phyloP scores from a whole-genome alignment of 2,888 invertebrate species.

The Scelioninae gen. 1 region DNA sequence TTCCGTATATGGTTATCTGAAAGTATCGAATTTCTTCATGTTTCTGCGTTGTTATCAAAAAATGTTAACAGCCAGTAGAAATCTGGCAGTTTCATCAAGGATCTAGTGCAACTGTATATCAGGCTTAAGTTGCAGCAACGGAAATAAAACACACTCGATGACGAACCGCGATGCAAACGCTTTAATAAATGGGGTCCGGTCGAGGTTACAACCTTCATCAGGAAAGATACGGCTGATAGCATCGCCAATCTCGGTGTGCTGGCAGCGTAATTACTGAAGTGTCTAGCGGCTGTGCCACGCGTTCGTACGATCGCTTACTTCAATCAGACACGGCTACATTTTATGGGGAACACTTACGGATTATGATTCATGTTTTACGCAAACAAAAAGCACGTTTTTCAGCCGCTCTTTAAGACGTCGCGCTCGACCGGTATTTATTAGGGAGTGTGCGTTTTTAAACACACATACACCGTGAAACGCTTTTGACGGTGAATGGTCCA shows the following conservation, averaged over 20 bases:
- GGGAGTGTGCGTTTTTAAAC: conserved; percentile 43
- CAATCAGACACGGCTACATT: conserved; percentile 54
- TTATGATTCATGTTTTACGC: conserved; percentile 61
- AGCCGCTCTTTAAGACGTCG: conserved; percentile 55
- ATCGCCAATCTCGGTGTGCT: conserved; percentile 80
- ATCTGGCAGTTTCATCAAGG: conserved; percentile 38
- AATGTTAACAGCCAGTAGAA: conserved; percentile 19
- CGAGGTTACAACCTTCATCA: conserved; percentile 82
- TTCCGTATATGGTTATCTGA: conserved; percentile 1
- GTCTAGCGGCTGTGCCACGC: conserved; percentile 74
- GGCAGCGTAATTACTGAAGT: conserved; percentile 76
- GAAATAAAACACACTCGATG: conserved; percentile 59
- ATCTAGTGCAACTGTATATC: conserved; percentile 52
- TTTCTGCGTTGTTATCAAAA: not conserved
- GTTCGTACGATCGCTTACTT: conserved; percentile 58
- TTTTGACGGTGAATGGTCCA: conserved; percentile 54
- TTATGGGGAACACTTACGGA: conserved; percentile 58
- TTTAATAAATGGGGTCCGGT: conserved; percentile 80
- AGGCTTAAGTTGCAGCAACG: conserved; percentile 43
- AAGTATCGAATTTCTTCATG: not conserved
- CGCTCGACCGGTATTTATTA: conserved; percentile 58
- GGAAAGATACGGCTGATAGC: conserved; percentile 79
- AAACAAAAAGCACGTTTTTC: conserved; percentile 60
- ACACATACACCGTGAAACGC: conserved; percentile 23
- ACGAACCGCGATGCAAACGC: conserved; percentile 57